phyloP scores from a whole-genome alignment of 1,140 invertebrate genomes.

The Brachystomella parvula region DNA sequence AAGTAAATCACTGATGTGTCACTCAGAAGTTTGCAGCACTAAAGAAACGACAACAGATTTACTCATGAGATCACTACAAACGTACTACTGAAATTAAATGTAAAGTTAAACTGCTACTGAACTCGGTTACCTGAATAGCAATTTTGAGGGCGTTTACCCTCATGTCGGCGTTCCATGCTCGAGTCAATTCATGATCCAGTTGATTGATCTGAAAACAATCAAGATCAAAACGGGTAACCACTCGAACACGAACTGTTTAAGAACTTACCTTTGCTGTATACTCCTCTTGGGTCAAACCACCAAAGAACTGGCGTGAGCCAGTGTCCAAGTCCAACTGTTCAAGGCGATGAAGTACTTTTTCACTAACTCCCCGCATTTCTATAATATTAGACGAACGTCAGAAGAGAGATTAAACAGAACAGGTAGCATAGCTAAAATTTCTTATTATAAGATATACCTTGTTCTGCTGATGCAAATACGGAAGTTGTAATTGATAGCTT shows the following conservation, averaged over 20 bases:
- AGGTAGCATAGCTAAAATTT: background rate
- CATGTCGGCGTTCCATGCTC: slow-evolving; percentile 87
- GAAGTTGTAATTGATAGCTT: slow-evolving; percentile 85
- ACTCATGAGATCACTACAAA: background rate
- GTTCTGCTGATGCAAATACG: slow-evolving; percentile 42
- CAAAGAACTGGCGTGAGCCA: slow-evolving; percentile 72
- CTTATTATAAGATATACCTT: background rate
- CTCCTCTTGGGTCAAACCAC: slow-evolving; percentile 80
- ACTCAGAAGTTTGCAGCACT: slow-evolving; percentile 85
- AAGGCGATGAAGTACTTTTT: slow-evolving; percentile 80
- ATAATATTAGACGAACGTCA: slow-evolving; percentile 24
- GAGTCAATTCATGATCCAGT: slow-evolving; percentile 76
- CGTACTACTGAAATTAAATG: background rate
- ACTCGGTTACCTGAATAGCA: slow-evolving; percentile 63
- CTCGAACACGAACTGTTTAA: background rate
- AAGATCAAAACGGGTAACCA: background rate
- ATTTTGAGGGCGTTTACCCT: slow-evolving; percentile 94
- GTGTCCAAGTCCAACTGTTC: slow-evolving; percentile 92
- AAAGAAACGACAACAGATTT: slow-evolving; percentile 40
- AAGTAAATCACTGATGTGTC: slow-evolving; percentile 83
- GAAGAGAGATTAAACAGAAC: background rate
- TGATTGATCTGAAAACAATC: slow-evolving; percentile 65
- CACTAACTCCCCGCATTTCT: slow-evolving; percentile 51
- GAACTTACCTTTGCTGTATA: slow-evolving; percentile 50
- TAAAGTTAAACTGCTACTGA: background rate